Percentiles rank a stretch among this genome's conserved stretches.
Evolutionary conservation across 2,113 vertebrate species (phyloP).

Genomic region (Nanorana parkeri): DNA sequence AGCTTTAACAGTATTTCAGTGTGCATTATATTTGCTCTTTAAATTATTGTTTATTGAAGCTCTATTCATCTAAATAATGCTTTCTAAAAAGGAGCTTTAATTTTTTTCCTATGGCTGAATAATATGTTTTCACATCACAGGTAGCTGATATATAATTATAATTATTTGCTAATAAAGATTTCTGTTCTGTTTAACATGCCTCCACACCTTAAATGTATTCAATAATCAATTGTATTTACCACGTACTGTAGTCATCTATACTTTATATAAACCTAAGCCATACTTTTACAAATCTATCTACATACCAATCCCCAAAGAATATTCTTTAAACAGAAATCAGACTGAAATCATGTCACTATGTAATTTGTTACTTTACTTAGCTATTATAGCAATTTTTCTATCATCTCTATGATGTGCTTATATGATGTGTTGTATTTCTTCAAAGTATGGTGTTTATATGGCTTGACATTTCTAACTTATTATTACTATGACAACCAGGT

Average conservation of each 20-base stretch:
- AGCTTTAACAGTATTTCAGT: no score
- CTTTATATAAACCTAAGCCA: neutral
- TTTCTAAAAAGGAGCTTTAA: no score
- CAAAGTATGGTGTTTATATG: neutral
- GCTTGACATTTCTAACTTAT: conserved; percentile 1
- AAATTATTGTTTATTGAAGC: no score
- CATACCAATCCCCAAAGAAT: neutral
- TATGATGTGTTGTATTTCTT: neutral
- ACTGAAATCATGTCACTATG: neutral
- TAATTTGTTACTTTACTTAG: neutral
- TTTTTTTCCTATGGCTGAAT: no score
- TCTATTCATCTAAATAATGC: no score
- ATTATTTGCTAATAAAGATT: no score
- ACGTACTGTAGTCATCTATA: neutral
- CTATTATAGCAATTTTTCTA: neutral
- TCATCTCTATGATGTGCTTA: neutral
- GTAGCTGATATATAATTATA: no score
- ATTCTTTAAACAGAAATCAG: conserved; percentile 1
- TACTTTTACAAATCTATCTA: neutral
- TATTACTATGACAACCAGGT: neutral
- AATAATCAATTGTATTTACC: no score
- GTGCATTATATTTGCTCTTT: no score
- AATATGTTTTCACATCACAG: no score
- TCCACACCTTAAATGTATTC: no score
- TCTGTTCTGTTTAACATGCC: no score